Evolutionary conservation across 2,797 vertebrate species (phyloP).

Genomic region (Okamejei kenojei): DNA sequence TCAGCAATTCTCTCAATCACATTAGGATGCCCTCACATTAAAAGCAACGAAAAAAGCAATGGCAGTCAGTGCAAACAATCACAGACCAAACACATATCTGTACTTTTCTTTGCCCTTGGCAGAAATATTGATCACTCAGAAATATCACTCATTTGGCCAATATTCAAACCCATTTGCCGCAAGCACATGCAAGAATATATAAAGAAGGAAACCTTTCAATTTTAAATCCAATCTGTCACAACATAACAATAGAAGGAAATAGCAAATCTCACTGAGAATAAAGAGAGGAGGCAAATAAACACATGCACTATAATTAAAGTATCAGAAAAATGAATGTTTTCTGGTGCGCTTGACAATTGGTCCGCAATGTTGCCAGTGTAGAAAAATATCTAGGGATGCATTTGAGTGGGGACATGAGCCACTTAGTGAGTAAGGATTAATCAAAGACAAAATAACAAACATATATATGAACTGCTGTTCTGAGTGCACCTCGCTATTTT

Average conservation of each 20-base stretch:
- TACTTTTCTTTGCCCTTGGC: neutral
- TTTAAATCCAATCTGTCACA: neutral
- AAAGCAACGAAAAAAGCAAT: no score
- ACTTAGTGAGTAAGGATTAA: neutral
- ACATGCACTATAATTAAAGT: neutral
- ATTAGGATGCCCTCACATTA: neutral
- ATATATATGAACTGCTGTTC: neutral
- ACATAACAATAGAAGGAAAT: neutral
- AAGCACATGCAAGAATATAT: neutral
- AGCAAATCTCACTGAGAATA: neutral
- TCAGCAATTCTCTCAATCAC: neutral
- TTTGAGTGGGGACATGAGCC: neutral
- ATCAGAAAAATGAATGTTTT: neutral
- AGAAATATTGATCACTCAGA: neutral
- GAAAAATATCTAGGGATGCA: neutral
- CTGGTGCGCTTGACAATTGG: neutral
- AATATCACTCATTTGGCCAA: neutral
- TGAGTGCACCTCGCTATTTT: neutral
- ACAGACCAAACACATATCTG: neutral
- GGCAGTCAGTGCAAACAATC: no score
- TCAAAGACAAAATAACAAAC: neutral
- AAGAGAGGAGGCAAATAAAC: neutral
- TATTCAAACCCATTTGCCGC: neutral
- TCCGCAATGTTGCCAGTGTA: neutral
- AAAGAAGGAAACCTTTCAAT: neutral